Base-by-base conservation (phyloP, 2,888 invertebrate genomes). In the Sinhomidia bicolor region DNA sequence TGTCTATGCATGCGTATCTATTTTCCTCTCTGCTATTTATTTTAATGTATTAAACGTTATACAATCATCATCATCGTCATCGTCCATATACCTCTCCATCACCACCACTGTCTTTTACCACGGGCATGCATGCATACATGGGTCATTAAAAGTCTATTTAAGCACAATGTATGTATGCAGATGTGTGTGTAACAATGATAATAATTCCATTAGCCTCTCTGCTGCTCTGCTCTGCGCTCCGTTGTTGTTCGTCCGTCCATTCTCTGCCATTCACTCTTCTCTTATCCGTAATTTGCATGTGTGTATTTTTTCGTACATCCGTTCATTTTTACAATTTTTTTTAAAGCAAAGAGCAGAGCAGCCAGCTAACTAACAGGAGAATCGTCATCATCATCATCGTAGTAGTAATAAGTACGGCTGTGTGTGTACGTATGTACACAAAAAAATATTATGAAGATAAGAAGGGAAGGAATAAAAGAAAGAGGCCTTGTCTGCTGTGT, bases 221-320 rank as follows among this genome's bases (percentile, higher is more conserved):
- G 68, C 12, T 68, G 23, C 41, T 74, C 47, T 74, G 44, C 74
- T 47, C 23, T 47, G 47, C 47, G 23, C 71, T 71, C 32, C 20
- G 1, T 26, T 26, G 26, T 26, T n/a, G n/a, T 23, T 29, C 29
- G 68, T 76, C 47, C 47, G 47, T 23, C 74, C 74, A 47, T 47
- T 74, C 47, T 74, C 47, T 74, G 44, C 74, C 74, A 47, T 47
- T 74, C 47, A 47, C 71, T 71, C 32, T 41, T 10, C 60, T 26
- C 60, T 26, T n/a, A n/a, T 23, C 23, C 29, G 68, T 76, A 76
- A 84, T 84, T 84, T 84, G 84, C 84, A 83, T 83, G 47, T 26
- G 12, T 44, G 44, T 47, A 47, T 47, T 74, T 74, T 74, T 74
- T 68, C 23, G 76, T 76, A 84, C 84, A 85, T 85, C 85, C 85